Conservation (phyloP, 2,888 invertebrate genomes). For the Priocnemis perturbator region DNA sequence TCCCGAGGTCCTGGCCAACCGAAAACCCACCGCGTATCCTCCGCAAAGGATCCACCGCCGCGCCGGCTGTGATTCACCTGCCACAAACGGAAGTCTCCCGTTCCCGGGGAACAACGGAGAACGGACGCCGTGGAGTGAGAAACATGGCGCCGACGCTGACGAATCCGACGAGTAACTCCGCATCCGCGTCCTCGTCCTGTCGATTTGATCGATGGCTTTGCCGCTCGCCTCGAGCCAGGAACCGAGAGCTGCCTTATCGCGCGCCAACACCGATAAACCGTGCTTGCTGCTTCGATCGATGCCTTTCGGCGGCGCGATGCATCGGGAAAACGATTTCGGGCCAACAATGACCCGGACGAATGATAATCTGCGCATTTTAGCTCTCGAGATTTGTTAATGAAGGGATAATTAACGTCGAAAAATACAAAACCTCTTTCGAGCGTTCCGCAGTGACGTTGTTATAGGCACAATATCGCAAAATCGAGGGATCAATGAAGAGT, state of each 20-base stretch:
- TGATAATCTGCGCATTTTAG: no score
- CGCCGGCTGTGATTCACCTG: constrained; percentile 55
- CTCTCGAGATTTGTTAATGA: no score
- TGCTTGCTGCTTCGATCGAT: no score
- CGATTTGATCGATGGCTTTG: constrained; percentile 57
- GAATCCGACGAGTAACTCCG: constrained; percentile 45
- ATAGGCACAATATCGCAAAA: no score
- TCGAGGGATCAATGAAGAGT: no score
- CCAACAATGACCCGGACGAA: no score
- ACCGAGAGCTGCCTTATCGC: constrained; percentile 41
- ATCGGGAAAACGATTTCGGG: no score
- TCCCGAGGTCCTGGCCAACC: constrained; percentile 37
- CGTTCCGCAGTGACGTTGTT: no score
- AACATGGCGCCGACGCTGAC: constrained; percentile 51
- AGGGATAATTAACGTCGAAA: no score
- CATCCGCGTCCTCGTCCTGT: no score
- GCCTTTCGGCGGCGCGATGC: no score
- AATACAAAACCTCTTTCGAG: no score
- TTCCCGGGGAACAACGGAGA: constrained; percentile 27
- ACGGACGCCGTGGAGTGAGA: constrained; percentile 37
- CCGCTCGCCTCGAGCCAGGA: constrained; percentile 8
- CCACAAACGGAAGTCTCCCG: constrained; percentile 36
- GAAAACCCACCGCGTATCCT: constrained; percentile 40
- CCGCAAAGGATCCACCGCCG: constrained; percentile 28
- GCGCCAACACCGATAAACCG: neutral